Percentiles rank a stretch among this genome's conserved stretches.
These are phyloP conservation scores for Platalea minor DNA, from an alignment of 2,797 vertebrate species.

Conservation along the genomic window DNA sequence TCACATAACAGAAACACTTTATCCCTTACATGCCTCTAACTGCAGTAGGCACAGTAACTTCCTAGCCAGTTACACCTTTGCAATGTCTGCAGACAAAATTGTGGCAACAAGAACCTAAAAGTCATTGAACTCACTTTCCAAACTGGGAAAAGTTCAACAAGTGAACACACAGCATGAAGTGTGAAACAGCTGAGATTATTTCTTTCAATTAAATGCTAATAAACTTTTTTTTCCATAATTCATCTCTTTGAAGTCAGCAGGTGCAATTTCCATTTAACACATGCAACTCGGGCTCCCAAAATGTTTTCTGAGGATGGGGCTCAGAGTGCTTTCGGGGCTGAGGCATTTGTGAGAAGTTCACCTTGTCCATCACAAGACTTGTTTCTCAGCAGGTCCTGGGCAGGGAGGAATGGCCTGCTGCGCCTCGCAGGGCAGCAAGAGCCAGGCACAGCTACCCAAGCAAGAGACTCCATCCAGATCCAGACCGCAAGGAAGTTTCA, in stretches of 20 bases:
- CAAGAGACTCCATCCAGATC: neutral
- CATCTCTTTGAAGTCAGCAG: neutral
- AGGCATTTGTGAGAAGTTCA: neutral
- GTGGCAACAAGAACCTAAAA: neutral
- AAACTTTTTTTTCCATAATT: neutral
- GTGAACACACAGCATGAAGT: neutral
- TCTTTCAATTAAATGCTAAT: neutral
- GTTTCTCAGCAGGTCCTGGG: neutral
- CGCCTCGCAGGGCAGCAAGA: rapidly evolving
- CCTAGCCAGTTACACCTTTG: neutral
- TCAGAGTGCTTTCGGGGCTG: neutral
- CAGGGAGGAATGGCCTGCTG: neutral
- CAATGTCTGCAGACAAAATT: neutral
- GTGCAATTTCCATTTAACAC: neutral
- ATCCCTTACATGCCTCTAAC: neutral
- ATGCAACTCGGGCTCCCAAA: neutral
- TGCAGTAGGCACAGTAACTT: neutral
- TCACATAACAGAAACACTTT: neutral
- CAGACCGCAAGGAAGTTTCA: neutral
- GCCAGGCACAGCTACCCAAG: neutral
- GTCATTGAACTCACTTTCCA: neutral
- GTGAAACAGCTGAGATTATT: neutral
- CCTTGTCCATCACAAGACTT: neutral
- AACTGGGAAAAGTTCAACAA: neutral
- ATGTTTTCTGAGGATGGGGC: neutral